A percentile compares a stretch with the other conserved stretches of the same genome.
These are phyloP conservation scores for Mirounga angustirostris DNA, from an alignment of 2,113 vertebrate species.

Conservation along the genomic window DNA sequence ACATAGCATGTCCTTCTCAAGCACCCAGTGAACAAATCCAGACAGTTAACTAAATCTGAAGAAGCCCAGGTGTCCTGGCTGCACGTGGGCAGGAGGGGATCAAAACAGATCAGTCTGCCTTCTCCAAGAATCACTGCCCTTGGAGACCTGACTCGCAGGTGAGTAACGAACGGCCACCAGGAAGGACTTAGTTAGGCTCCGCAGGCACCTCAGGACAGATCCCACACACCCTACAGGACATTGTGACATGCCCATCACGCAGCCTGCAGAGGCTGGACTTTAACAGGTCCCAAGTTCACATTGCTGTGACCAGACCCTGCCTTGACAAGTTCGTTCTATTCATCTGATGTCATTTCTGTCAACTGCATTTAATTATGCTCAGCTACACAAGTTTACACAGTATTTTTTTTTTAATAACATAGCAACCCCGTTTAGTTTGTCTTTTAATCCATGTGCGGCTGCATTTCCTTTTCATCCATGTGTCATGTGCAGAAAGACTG, in stretches of 20 bases:
- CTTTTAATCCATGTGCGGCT: neutral
- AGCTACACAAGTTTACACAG: neutral
- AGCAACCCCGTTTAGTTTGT: slow-evolving; percentile 23
- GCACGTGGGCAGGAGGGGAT: neutral
- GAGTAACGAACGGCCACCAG: neutral
- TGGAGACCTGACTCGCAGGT: neutral
- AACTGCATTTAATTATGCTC: neutral
- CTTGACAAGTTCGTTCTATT: neutral
- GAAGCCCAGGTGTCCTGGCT: neutral
- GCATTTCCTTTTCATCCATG: neutral
- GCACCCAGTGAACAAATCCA: neutral
- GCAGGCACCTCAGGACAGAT: neutral
- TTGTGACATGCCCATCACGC: accelerated
- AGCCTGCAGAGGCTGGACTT: neutral
- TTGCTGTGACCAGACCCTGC: neutral
- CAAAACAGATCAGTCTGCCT: neutral
- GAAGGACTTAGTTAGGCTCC: neutral
- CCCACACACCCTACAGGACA: neutral
- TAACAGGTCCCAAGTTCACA: neutral
- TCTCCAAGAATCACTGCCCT: neutral
- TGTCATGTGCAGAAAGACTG: neutral
- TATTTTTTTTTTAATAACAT: slow-evolving; percentile 28
- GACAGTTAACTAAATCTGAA: neutral
- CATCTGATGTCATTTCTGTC: neutral
- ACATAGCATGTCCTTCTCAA: neutral